Evolutionary conservation across 2,113 vertebrate species (phyloP).

Genomic region (Chionodraco myersi): DNA sequence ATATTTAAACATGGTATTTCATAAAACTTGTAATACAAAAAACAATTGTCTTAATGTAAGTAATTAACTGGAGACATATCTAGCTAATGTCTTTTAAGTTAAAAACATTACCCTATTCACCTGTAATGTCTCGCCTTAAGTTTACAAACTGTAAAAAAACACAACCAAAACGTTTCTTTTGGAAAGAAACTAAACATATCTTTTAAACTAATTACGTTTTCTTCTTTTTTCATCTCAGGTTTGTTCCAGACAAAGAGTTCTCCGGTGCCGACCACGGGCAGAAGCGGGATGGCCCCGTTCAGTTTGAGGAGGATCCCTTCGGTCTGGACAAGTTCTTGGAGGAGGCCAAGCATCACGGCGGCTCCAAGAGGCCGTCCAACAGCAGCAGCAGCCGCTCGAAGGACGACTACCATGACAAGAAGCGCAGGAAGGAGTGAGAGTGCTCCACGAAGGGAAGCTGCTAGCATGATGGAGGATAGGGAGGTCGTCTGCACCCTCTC

Average conservation of each 20-base stretch:
- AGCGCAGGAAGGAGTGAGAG: conserved; percentile 95
- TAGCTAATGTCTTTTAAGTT: too few species aligned
- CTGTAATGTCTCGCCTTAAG: too few species aligned
- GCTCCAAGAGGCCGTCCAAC: conserved; percentile 94
- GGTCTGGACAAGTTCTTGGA: conserved; percentile 99
- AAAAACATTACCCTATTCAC: too few species aligned
- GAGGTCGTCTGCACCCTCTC: not conserved
- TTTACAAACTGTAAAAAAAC: too few species aligned
- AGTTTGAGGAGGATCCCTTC: conserved; percentile 98
- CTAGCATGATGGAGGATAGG: not conserved
- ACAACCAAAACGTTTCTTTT: too few species aligned
- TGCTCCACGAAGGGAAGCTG: not conserved
- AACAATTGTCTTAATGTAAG: too few species aligned
- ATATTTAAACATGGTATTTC: too few species aligned
- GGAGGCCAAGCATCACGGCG: conserved; percentile 97
- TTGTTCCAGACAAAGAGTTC: conserved; percentile 96
- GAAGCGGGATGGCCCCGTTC: conserved; percentile 93
- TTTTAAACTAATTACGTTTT: not conserved
- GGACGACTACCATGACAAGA: conserved; percentile 98
- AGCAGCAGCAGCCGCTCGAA: conserved; percentile 93
- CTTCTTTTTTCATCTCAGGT: conserved; percentile 79
- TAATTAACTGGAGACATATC: too few species aligned
- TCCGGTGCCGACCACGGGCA: conserved; percentile 91
- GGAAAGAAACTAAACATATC: too few species aligned
- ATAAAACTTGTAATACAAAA: too few species aligned